These are phyloP conservation scores for Chinchilla lanigera DNA, from an alignment of 2,113 vertebrate species.

Conservation along the genomic window DNA sequence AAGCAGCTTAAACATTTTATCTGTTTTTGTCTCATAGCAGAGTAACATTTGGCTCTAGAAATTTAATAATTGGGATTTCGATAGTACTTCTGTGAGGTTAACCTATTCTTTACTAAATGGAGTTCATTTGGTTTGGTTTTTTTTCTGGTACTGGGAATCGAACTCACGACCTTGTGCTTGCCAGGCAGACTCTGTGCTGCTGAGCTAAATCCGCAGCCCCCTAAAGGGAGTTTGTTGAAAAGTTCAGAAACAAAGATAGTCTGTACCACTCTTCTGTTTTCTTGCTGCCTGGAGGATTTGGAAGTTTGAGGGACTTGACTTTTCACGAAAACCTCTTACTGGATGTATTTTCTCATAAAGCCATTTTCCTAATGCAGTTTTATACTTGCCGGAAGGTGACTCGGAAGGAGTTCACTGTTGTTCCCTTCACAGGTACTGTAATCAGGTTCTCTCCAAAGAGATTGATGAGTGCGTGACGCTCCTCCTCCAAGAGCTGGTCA, in stretches of 20 bases:
- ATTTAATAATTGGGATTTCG: conserved; percentile 7
- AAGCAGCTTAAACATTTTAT: background rate
- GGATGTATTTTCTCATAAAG: background rate
- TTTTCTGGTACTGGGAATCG: too few relatives aligned
- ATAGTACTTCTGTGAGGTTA: background rate
- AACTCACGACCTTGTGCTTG: too few relatives aligned
- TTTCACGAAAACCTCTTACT: conserved; percentile 13
- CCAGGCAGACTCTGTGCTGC: too few relatives aligned
- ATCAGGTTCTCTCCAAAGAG: conserved; percentile 98
- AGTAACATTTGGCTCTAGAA: conserved; percentile 29
- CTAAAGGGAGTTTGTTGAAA: background rate
- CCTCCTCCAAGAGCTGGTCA: conserved; percentile 96
- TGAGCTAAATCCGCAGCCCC: too few relatives aligned
- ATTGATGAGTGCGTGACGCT: conserved; percentile 98
- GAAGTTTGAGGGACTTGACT: background rate
- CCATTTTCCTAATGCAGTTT: background rate
- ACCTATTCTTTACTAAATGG: background rate
- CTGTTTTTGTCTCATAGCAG: conserved; percentile 32
- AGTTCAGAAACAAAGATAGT: background rate
- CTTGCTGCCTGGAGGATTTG: background rate
- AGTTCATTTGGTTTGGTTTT: too few relatives aligned
- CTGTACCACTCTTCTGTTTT: background rate
- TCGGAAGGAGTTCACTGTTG: background rate
- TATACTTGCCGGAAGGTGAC: background rate
- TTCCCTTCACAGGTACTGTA: conserved; percentile 93